Percentiles rank a stretch among this genome's conserved stretches.
Evolutionary conservation across 2,797 vertebrate species (phyloP).

Genomic region (Pipistrellus pipistrellus): DNA sequence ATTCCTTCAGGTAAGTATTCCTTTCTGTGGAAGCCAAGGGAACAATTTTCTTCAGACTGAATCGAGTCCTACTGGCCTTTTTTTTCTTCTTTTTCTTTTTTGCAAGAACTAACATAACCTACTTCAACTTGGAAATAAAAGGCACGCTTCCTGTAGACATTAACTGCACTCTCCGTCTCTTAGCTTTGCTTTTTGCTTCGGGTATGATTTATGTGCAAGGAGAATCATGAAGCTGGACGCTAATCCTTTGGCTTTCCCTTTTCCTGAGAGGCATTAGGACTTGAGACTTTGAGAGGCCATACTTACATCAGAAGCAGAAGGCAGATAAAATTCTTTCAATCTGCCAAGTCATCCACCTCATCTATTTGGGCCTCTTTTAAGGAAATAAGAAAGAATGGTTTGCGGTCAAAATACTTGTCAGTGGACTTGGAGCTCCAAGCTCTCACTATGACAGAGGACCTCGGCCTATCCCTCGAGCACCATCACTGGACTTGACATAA

Average conservation of each 20-base stretch:
- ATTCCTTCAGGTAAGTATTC: conserved; percentile 34
- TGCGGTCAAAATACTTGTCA: neutral
- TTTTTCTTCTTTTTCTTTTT: neutral
- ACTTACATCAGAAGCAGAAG: conserved; percentile 18
- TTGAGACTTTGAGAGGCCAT: neutral
- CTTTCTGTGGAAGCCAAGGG: neutral
- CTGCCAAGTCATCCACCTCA: neutral
- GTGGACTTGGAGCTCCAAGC: neutral
- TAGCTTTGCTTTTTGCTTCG: neutral
- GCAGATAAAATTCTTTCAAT: neutral
- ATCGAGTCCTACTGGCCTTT: neutral
- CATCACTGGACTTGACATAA: neutral
- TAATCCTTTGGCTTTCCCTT: neutral
- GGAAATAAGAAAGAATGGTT: neutral
- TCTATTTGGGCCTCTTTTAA: neutral
- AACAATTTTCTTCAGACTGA: neutral
- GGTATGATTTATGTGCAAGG: neutral
- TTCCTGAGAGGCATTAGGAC: neutral
- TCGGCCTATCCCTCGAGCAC: too few species aligned
- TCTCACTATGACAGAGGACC: neutral
- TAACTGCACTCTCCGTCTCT: neutral
- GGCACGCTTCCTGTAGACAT: neutral
- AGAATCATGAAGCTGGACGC: neutral
- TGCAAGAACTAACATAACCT: neutral
- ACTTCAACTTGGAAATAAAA: conserved; percentile 16